Evolutionary conservation across 2,113 vertebrate species (phyloP).

Genomic region (Upupa epops): DNA sequence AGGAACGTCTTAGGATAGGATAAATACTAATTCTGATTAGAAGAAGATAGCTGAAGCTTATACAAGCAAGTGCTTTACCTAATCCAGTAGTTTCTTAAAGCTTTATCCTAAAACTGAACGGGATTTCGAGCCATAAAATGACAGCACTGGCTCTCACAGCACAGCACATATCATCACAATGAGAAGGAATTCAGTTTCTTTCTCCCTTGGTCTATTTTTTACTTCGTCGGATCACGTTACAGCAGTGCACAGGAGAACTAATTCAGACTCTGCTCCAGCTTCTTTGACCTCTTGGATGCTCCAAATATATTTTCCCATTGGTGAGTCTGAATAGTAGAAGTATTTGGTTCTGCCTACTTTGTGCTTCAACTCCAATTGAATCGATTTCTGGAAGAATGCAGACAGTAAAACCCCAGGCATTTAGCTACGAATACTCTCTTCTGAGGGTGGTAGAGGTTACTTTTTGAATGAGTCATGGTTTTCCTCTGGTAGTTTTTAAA

Average conservation of each 20-base stretch:
- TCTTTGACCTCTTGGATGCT: constrained; percentile 25
- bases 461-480: not conserved
- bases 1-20: not conserved
- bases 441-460: not conserved
- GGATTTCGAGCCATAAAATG: not conserved
- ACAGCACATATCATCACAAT: not conserved
- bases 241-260: not conserved
- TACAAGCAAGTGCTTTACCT: not conserved
- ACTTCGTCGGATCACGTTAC: constrained; percentile 12
- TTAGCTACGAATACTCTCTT: not conserved
- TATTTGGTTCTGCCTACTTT: constrained; percentile 36
- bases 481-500: not conserved
- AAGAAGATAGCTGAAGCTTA: not conserved
- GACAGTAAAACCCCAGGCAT: not conserved
- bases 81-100: not conserved
- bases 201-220: not conserved
- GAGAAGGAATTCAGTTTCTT: not conserved
- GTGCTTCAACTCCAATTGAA: constrained; percentile 23
- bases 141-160: not conserved
- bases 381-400: constrained; percentile 20
- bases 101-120: not conserved
- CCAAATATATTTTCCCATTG: constrained; percentile 15
- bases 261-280: constrained; percentile 5
- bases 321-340: constrained; percentile 19
- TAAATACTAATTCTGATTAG: not conserved